Evolutionary conservation across 2,113 vertebrate species (phyloP), one percentile per base, ranked within the genome.

Genomic region (Neotoma lepida): DNA sequence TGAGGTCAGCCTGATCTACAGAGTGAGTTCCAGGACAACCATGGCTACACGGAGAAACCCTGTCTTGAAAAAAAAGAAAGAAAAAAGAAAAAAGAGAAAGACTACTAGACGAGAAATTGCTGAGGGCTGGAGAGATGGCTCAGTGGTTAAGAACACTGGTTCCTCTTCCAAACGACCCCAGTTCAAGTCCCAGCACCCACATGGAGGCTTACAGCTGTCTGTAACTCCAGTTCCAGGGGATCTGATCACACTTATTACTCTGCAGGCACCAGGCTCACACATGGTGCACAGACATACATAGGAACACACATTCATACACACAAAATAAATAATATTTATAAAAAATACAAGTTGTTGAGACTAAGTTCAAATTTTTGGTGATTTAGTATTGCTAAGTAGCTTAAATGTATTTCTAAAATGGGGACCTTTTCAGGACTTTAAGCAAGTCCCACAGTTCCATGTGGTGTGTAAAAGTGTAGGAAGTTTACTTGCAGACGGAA

Each of bases 381-480:
- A 49, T n/a, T 88, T 74, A 24, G 33, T 84, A 46, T 64, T n/a
- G 17, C 54, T 91, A 49, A 77, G 35, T 35, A 64, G 28, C 39
- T 90, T 85, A 87, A 81, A 68, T 35, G 6, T 54, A 74, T 78
- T 56, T 44, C 26, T 88, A 63, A 86, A 49, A 88, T 12, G 4
- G 15, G 28, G 4, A 88, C 73, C 71, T 95, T 26, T 63, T 61
- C 86, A 88, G 56, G 56, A 86, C 12, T 64, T 88, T 54, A 78
- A 71, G 20, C 35, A 92, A 94, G 9, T 77, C 15, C 44, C 33
- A 51, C 17, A 74, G n/a, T 4, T 88, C 61, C 41, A 17, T 76
- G 88, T 63, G 58, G 68, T n/a, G n/a, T n/a, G n/a, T n/a, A n/a
- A n/a, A n/a, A 77, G 80, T 90, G 82, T 92, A 93, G 39, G 71